A percentile compares a stretch with the other conserved stretches of the same genome.
phyloP scores from a whole-genome alignment of 1,140 invertebrate genomes.

The Plutomurus gul region DNA sequence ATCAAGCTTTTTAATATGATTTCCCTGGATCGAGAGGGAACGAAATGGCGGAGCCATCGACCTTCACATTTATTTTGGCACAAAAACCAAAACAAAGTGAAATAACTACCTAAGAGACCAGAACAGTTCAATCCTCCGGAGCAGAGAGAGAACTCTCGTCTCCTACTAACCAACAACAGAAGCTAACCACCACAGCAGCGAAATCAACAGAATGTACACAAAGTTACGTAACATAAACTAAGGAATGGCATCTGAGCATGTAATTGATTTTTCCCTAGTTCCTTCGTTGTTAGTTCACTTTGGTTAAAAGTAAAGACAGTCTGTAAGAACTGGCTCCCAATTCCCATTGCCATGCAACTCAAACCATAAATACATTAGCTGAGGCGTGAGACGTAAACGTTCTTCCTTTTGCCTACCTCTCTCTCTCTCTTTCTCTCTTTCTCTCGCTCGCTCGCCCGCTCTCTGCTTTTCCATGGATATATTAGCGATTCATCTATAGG shows the following conservation, averaged over 20 bases:
- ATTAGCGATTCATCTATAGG: slow-evolving; percentile 1
- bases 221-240: slow-evolving; percentile 15
- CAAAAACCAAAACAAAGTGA: neutral
- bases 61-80: slow-evolving; percentile 14
- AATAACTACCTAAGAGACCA: neutral
- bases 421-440: too few species aligned
- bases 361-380: slow-evolving; percentile 28
- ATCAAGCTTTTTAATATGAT: too few species aligned
- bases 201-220: slow-evolving; percentile 10
- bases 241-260: slow-evolving; percentile 22
- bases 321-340: neutral
- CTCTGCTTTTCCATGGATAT: neutral
- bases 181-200: neutral
- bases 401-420: neutral
- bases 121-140: neutral
- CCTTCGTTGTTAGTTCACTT: slow-evolving; percentile 18
- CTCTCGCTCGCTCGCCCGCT: too few species aligned
- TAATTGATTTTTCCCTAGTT: slow-evolving; percentile 25
- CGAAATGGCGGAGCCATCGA: neutral
- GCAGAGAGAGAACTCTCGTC: neutral
- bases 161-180: too few species aligned
- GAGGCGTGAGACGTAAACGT: slow-evolving; percentile 27
- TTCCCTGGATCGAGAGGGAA: neutral
- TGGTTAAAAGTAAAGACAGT: neutral
- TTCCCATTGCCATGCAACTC: slow-evolving; percentile 22